phyloP scores from a whole-genome alignment of 2,797 vertebrate species.

The Cuniculus paca region DNA sequence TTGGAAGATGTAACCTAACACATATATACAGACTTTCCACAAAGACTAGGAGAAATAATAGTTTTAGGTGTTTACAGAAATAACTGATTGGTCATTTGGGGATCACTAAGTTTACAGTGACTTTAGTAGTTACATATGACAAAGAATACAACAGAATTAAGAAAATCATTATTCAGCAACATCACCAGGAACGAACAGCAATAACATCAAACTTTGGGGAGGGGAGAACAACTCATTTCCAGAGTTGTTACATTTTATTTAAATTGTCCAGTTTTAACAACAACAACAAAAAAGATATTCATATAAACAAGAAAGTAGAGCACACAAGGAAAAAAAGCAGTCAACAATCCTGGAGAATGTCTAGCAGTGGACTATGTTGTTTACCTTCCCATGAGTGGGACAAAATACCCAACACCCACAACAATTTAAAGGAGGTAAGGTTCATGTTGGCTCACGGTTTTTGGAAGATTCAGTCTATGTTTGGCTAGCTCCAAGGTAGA shows the following conservation, averaged over 20 bases:
- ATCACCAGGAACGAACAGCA: background rate
- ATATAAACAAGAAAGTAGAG: background rate
- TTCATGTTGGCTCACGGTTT: background rate
- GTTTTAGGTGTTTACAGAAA: background rate
- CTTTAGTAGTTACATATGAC: background rate
- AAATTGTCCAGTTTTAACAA: background rate
- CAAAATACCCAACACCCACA: background rate
- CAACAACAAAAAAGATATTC: background rate
- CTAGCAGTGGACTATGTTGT: background rate
- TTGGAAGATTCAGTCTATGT: background rate
- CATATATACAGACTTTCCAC: background rate
- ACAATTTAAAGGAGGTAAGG: background rate
- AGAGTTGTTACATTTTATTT: background rate
- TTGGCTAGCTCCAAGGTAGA: background rate
- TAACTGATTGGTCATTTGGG: background rate
- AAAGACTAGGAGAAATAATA: background rate
- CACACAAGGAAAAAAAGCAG: background rate
- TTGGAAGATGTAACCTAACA: background rate
- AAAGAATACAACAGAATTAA: conserved; percentile 1
- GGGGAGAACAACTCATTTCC: background rate
- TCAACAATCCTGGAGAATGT: background rate
- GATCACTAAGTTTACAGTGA: background rate
- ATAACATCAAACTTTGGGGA: background rate
- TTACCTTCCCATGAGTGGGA: background rate
- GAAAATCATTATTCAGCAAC: background rate